phyloP scores from a whole-genome alignment of 1,140 invertebrate species.

The Trinorchestia longiramus region DNA sequence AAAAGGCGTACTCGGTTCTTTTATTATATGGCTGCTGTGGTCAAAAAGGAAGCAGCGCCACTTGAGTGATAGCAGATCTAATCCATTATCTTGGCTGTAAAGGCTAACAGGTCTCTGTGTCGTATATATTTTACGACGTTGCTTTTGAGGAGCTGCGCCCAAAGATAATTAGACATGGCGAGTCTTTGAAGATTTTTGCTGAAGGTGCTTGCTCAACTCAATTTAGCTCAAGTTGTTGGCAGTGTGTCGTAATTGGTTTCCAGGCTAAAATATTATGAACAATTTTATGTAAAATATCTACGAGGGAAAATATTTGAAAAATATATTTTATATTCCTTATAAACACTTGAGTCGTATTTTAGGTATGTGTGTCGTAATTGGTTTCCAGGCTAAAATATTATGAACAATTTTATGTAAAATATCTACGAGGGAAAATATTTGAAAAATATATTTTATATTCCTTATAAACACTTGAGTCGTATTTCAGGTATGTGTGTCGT shows the following conservation, averaged over 20 bases:
- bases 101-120: neutral
- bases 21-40: neutral
- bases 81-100: neutral
- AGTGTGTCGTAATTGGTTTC: neutral
- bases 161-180: neutral
- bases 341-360: no score
- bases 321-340: no score
- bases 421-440: neutral
- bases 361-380: neutral
- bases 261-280: neutral
- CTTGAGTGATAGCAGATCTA: neutral
- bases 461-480: no score
- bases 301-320: no score
- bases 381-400: neutral
- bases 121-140: neutral
- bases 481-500: neutral
- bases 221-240: neutral
- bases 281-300: neutral
- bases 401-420: neutral
- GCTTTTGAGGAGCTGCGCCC: neutral
- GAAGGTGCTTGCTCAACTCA: neutral
- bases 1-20: neutral
- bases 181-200: neutral
- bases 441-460: no score
- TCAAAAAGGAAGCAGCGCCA: neutral